These are phyloP conservation scores for Branchipolynoe longqiensis DNA, from an alignment of 2,888 invertebrate genomes.

Conservation along the genomic window DNA sequence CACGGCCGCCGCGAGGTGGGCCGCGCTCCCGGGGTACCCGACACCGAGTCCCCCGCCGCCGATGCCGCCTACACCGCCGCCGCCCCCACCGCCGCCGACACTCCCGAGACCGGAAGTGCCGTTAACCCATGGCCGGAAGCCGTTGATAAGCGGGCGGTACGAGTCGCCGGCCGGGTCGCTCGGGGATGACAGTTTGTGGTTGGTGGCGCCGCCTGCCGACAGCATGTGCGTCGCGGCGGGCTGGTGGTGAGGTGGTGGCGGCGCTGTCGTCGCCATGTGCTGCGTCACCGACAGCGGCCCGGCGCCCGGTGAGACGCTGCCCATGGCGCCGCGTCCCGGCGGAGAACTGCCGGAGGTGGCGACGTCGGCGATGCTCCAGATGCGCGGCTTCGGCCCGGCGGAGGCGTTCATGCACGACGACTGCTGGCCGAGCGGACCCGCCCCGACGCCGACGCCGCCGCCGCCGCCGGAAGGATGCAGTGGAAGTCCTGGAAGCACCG, in stretches of 20 bases:
- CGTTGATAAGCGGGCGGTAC: slow-evolving; percentile 39
- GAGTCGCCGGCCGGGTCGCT: background rate
- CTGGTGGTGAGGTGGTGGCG: slow-evolving; percentile 2
- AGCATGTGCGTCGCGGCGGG: background rate
- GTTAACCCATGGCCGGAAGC: slow-evolving; percentile 63
- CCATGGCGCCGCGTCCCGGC: slow-evolving; percentile 9
- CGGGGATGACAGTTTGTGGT: background rate
- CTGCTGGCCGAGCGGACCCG: background rate
- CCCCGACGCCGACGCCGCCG: background rate
- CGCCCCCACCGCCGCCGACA: background rate
- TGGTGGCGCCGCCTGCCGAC: slow-evolving; percentile 5
- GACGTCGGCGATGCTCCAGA: slow-evolving; percentile 79
- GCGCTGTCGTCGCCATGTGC: background rate
- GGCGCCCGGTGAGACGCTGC: background rate
- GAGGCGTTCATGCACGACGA: slow-evolving; percentile 36
- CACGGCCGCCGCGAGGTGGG: background rate
- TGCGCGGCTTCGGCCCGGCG: slow-evolving; percentile 70
- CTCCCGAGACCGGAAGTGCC: slow-evolving; percentile 27
- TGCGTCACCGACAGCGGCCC: background rate
- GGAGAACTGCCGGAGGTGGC: slow-evolving; percentile 73
- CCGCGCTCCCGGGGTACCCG: background rate
- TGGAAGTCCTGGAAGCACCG: background rate
- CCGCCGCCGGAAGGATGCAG: background rate
- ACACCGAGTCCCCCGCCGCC: background rate
- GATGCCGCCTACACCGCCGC: background rate